A percentile compares a stretch with the other conserved stretches of the same genome.
These are phyloP conservation scores for Danio albolineatus DNA, from an alignment of 2,797 vertebrate species.

Conservation along the genomic window DNA sequence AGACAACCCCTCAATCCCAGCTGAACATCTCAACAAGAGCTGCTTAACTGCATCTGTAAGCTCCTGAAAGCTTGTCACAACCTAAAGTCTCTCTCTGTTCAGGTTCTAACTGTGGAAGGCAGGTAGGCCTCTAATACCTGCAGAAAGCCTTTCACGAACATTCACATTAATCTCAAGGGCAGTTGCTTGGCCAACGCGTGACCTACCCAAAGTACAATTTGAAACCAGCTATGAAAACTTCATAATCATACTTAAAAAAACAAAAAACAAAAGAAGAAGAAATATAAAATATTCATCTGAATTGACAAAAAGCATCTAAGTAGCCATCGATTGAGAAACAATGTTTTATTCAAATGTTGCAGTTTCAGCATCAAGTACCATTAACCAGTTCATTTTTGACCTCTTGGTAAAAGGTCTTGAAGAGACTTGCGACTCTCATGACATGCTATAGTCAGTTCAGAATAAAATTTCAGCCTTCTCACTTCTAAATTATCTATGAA, in stretches of 20 bases:
- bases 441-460: neutral
- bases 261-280: too few relatives aligned
- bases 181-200: neutral
- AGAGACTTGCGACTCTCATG: neutral
- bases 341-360: neutral
- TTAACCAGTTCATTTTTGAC: neutral
- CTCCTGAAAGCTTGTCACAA: slow-evolving; percentile 1
- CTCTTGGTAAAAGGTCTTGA: neutral
- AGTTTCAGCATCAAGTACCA: neutral
- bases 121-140: neutral
- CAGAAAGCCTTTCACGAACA: neutral
- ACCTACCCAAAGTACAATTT: neutral
- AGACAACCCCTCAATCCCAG: neutral
- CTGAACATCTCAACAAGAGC: neutral
- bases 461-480: neutral
- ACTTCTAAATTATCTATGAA: slow-evolving; percentile 17
- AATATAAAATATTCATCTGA: neutral
- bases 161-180: neutral
- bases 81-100: neutral
- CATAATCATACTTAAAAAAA: neutral
- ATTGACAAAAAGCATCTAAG: too few relatives aligned
- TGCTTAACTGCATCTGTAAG: slow-evolving; percentile 14
- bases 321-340: too few relatives aligned
- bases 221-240: neutral
- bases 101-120: neutral